Conservation (phyloP, 2,888 invertebrate species). For the Chymomyza fuscimana region DNA sequence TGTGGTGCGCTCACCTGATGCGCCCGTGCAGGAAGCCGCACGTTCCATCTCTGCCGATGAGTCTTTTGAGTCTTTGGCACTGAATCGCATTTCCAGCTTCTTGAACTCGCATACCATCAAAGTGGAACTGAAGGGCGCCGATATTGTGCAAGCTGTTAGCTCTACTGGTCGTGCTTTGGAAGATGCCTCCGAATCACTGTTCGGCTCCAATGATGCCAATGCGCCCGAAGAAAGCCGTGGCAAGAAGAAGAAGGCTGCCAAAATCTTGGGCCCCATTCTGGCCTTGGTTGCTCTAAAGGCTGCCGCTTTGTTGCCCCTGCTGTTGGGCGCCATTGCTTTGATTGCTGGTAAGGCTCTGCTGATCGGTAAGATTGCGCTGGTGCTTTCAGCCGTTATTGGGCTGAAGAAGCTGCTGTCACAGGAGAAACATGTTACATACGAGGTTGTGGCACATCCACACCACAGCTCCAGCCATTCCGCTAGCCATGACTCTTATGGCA, state of each 20-base stretch:
- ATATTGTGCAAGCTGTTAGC: conserved; percentile 89
- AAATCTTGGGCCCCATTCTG: conserved; percentile 88
- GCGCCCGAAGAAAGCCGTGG: conserved; percentile 85
- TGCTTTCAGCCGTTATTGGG: conserved; percentile 90
- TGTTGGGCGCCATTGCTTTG: conserved; percentile 89
- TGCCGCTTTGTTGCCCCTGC: conserved; percentile 88
- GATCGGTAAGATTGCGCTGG: conserved; percentile 91
- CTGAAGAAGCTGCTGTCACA: conserved; percentile 90
- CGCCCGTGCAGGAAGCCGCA: conserved; percentile 89
- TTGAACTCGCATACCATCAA: conserved; percentile 90
- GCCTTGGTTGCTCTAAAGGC: conserved; percentile 88
- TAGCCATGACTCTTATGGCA: conserved; percentile 84
- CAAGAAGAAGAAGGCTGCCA: conserved; percentile 91
- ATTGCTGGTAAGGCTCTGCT: conserved; percentile 92
- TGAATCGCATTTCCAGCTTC: conserved; percentile 87
- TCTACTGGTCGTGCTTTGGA: conserved; percentile 90
- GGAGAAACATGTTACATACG: conserved; percentile 93
- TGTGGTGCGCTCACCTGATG: conserved; percentile 87
- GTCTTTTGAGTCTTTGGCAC: conserved; percentile 84
- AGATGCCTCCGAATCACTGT: conserved; percentile 85
- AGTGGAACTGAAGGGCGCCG: conserved; percentile 91
- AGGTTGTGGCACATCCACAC: conserved; percentile 92
- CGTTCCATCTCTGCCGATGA: conserved; percentile 85
- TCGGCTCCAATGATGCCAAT: conserved; percentile 81
- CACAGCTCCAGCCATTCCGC: conserved; percentile 86